Conservation (phyloP, 2,113 vertebrate species). For the Actinemys pallida region DNA sequence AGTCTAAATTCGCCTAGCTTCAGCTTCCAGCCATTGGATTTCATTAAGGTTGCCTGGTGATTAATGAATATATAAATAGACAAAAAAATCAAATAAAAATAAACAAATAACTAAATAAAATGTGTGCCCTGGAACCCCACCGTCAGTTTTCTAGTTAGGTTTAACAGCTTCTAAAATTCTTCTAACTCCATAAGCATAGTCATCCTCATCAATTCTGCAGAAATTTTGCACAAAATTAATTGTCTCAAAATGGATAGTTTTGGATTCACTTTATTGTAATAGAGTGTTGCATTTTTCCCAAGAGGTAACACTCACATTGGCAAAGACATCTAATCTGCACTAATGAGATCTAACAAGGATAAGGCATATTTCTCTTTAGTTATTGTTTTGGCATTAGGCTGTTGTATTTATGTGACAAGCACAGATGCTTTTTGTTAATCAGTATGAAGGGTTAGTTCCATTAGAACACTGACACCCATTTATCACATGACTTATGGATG, state of each 20-base stretch:
- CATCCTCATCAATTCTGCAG: not conserved
- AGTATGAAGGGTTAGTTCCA: conserved; percentile 4
- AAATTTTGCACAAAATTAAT: not conserved
- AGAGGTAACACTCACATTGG: not conserved
- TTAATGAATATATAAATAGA: not conserved
- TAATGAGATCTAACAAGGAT: not conserved
- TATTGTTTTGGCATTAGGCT: not conserved
- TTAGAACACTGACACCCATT: not conserved
- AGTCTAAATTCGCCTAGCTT: not conserved
- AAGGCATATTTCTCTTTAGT: not conserved
- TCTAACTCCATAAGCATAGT: not conserved
- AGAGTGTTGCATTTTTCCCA: not conserved
- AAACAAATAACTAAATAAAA: not conserved
- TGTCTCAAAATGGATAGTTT: not conserved
- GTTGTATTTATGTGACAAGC: not conserved
- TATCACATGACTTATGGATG: not conserved
- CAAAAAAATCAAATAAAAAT: fast-evolving
- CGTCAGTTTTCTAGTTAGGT: not conserved
- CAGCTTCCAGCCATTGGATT: not conserved
- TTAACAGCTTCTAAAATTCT: not conserved
- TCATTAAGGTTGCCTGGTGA: not conserved
- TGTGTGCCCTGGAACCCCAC: not conserved
- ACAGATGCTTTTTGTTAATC: conserved; percentile 41
- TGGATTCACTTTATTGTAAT: not conserved
- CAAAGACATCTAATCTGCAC: not conserved